Conservation (phyloP, 1,140 invertebrate species). For the Magallana angulata region DNA sequence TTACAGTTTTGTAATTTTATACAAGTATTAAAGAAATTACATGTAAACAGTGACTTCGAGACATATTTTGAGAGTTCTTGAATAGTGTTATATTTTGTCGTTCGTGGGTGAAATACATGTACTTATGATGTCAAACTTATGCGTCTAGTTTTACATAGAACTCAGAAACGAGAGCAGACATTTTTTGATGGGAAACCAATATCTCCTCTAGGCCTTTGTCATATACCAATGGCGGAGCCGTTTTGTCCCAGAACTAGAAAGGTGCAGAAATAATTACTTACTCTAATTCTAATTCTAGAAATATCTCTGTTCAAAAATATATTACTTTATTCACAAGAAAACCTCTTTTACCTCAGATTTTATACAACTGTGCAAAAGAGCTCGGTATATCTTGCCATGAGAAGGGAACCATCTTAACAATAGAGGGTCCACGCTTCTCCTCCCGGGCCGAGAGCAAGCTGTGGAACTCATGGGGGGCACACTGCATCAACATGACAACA, state of each 20-base stretch:
- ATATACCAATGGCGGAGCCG: slow-evolving; percentile 94
- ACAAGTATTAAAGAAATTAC: too few species aligned
- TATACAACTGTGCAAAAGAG: slow-evolving; percentile 81
- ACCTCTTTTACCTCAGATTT: slow-evolving; percentile 55
- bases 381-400: slow-evolving; percentile 83
- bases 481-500: slow-evolving; percentile 97
- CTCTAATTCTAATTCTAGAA: too few species aligned
- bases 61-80: too few species aligned
- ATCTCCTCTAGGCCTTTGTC: slow-evolving; percentile 87
- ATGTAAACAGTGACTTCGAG: too few species aligned
- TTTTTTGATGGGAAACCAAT: slow-evolving; percentile 91
- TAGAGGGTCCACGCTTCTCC: slow-evolving; percentile 97
- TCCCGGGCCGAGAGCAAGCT: slow-evolving; percentile 94
- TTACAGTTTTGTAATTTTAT: too few species aligned
- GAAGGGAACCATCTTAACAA: slow-evolving; percentile 91
- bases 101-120: too few species aligned
- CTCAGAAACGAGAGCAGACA: slow-evolving; percentile 86
- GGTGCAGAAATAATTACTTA: slow-evolving; percentile 72
- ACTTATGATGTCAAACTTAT: too few species aligned
- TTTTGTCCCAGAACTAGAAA: slow-evolving; percentile 88
- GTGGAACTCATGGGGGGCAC: slow-evolving; percentile 91
- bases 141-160: slow-evolving; percentile 76
- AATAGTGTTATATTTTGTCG: too few species aligned
- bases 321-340: too few species aligned
- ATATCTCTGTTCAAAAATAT: too few species aligned